Evolutionary conservation across 2,113 vertebrate species (phyloP).

Genomic region (Telmatochromis bifrenatus): DNA sequence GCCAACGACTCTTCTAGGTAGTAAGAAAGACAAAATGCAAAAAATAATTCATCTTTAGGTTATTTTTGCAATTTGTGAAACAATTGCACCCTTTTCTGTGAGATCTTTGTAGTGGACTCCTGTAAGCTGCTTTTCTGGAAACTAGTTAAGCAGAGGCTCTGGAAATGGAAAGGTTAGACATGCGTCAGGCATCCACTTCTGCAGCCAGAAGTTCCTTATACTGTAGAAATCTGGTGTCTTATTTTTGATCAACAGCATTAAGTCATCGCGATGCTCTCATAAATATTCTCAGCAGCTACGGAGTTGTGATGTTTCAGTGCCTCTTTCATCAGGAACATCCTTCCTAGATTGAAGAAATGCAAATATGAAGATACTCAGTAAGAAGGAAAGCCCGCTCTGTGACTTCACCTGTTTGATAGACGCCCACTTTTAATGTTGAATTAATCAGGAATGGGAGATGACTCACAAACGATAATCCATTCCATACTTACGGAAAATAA

Average conservation of each 20-base stretch:
- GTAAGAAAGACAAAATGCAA: neutral
- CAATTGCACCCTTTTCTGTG: neutral
- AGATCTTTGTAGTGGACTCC: neutral
- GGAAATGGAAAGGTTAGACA: neutral
- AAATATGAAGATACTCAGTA: neutral
- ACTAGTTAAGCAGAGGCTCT: neutral
- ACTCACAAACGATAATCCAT: neutral
- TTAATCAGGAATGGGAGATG: neutral
- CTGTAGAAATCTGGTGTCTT: neutral
- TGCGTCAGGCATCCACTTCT: neutral
- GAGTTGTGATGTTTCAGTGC: neutral
- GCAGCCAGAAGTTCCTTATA: neutral
- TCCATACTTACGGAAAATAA: slow-evolving; percentile 38
- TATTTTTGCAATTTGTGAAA: neutral
- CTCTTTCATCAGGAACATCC: neutral
- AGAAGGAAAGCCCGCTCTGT: neutral
- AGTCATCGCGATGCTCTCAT: neutral
- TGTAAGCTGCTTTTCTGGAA: neutral
- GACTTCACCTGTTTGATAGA: neutral
- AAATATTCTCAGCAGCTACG: slow-evolving; percentile 10
- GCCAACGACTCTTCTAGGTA: neutral
- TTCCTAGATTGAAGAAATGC: slow-evolving; percentile 21
- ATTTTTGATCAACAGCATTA: neutral
- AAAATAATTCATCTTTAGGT: neutral
- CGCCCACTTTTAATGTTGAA: neutral